Base-by-base conservation (phyloP, 2,113 vertebrate genomes). In the Pterophyllum scalare region DNA sequence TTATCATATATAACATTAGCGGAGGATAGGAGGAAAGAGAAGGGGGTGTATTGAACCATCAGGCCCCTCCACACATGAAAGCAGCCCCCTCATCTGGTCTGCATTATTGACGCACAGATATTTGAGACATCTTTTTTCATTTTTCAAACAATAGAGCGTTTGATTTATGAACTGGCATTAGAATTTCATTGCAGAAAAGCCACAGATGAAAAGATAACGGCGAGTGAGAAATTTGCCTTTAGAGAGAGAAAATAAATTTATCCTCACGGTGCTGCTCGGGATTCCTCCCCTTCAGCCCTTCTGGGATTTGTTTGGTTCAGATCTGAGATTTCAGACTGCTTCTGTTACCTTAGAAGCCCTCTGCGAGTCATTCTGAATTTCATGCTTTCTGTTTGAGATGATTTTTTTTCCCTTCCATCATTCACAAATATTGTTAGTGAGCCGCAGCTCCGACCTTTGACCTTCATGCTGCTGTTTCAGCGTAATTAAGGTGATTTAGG, bases 121-220 rank as follows among this genome's bases (percentile, higher is more conserved):
- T 95, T 93, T 94, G 43, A 86, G 91, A 95, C 94, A 95, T 95
- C 86, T 96, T 97, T 97, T 95, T 96, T 93, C 90, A 87, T 95
- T 96, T 96, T 93, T 95, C 94, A 94, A 96, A 97, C 96, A 97
- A 97, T 96, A 92, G 96, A 91, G 92, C 59, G 84, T 93, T 96
- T 97, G 95, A 97, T 97, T 97, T 96, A 97, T 95, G 95, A 91
- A 89, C 88, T 93, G 91, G 94, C 95, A 95, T 96, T 96, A 95
- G 94, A 96, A 94, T 90, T 96, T 96, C 96, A 95, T 86, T 94
- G 95, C 92, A 91, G 89, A 94, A 91, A 91, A 94, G 90, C 90
- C 93, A 94, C 94, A 94, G 95, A 96, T 93, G 94, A 96, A 95
- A 94, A 93, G 95, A 95, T 95, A 95, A 95, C 93, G 91, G 62